Percentiles rank a stretch among this genome's conserved stretches.
These are phyloP conservation scores for Acronicta psi DNA, from an alignment of 2,888 invertebrate genomes.

Conservation along the genomic window DNA sequence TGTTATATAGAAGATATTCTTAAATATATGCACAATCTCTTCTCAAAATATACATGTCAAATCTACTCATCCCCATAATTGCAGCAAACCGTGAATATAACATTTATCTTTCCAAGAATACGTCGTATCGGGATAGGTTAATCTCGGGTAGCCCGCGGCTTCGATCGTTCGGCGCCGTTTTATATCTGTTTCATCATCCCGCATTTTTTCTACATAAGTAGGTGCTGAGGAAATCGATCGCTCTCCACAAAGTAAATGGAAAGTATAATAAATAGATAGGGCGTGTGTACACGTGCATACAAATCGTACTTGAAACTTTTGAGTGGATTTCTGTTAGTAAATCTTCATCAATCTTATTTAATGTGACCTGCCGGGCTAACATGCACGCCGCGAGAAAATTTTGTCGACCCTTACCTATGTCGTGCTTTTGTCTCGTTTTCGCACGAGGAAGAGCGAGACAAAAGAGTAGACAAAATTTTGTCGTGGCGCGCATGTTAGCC, in stretches of 20 bases:
- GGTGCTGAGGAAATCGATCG: conserved; percentile 13
- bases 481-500: too few species aligned
- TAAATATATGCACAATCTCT: neutral
- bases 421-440: too few species aligned
- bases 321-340: too few species aligned
- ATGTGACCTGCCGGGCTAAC: too few species aligned
- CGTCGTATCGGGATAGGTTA: conserved; percentile 48
- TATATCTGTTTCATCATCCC: conserved; percentile 44
- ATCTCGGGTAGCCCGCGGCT: conserved; percentile 45
- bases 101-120: conserved; percentile 23
- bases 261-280: neutral
- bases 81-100: conserved; percentile 14
- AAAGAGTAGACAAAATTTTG: too few species aligned
- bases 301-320: neutral
- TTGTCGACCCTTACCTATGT: too few species aligned
- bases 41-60: neutral
- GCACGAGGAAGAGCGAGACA: too few species aligned
- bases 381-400: too few species aligned
- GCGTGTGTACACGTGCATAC: neutral
- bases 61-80: conserved; percentile 4
- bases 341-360: too few species aligned
- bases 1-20: too few species aligned
- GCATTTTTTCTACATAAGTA: conserved; percentile 23
- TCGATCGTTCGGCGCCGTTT: conserved; percentile 29
- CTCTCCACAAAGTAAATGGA: conserved; percentile 25